Percentiles rank a stretch among this genome's conserved stretches.
These are phyloP conservation scores for Platyrinchus mystaceus DNA, from an alignment of 2,797 vertebrate genomes.

Conservation along the genomic window DNA sequence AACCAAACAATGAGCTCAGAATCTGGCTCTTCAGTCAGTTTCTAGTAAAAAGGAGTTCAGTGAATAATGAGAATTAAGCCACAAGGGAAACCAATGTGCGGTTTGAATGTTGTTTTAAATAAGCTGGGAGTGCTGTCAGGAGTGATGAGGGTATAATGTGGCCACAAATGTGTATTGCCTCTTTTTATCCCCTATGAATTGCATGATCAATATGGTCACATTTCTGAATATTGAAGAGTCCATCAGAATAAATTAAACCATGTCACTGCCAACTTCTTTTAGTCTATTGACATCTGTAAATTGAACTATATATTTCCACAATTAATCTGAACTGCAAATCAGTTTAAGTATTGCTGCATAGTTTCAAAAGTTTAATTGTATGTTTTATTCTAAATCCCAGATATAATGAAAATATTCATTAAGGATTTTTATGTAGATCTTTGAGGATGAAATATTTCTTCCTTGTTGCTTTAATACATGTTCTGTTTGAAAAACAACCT, in stretches of 20 bases:
- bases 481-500: not conserved
- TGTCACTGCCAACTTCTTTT: not conserved
- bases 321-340: not conserved
- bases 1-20: slow-evolving; percentile 70
- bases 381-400: not conserved
- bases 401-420: not conserved
- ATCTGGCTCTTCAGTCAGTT: slow-evolving; percentile 68
- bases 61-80: slow-evolving; percentile 62
- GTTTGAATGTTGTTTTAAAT: slow-evolving; percentile 66
- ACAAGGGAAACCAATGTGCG: slow-evolving; percentile 13
- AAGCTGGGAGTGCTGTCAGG: slow-evolving; percentile 36
- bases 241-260: not conserved
- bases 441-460: not conserved
- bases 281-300: not conserved
- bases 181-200: not conserved
- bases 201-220: not conserved
- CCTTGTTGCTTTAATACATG: not conserved
- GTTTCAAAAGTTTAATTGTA: not conserved
- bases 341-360: not conserved
- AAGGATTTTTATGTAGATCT: not conserved
- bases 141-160: slow-evolving; percentile 16
- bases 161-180: not conserved
- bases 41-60: slow-evolving; percentile 65
- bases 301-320: not conserved
- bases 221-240: not conserved